These are phyloP conservation scores for Eristalis arbustorum DNA, from an alignment of 2,888 invertebrate species.

Conservation along the genomic window DNA sequence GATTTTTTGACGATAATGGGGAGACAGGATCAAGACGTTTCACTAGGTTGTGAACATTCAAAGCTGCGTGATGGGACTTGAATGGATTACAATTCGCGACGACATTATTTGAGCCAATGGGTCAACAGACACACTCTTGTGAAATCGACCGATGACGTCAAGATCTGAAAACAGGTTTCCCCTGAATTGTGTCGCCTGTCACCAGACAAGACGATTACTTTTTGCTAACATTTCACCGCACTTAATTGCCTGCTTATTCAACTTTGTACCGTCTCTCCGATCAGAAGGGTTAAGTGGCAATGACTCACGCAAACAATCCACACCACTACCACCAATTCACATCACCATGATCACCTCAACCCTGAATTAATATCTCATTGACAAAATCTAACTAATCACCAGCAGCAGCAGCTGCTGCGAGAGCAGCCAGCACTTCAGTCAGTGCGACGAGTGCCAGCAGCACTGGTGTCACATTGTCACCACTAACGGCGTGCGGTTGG, in stretches of 20 bases:
- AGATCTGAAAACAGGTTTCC: background rate
- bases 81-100: background rate
- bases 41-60: background rate
- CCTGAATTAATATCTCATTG: conserved; percentile 58
- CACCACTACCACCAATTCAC: background rate
- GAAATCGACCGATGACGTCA: background rate
- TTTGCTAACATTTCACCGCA: conserved; percentile 28
- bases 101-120: too few relatives aligned
- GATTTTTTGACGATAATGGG: background rate
- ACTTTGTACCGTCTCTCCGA: conserved; percentile 5
- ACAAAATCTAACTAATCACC: conserved; percentile 48
- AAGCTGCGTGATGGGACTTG: background rate
- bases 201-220: background rate
- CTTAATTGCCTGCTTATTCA: conserved; percentile 21
- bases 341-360: conserved; percentile 30
- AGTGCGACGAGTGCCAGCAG: background rate
- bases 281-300: conserved; percentile 17
- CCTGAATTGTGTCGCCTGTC: conserved; percentile 17
- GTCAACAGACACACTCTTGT: background rate
- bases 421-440: background rate
- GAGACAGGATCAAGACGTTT: background rate
- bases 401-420: background rate
- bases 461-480: background rate
- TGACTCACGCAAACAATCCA: conserved; percentile 5
- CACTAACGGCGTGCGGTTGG: background rate